A percentile compares a stretch with the other conserved stretches of the same genome.
These are phyloP conservation scores for Acropternis orthonyx DNA, from an alignment of 2,797 vertebrate species.

Conservation along the genomic window DNA sequence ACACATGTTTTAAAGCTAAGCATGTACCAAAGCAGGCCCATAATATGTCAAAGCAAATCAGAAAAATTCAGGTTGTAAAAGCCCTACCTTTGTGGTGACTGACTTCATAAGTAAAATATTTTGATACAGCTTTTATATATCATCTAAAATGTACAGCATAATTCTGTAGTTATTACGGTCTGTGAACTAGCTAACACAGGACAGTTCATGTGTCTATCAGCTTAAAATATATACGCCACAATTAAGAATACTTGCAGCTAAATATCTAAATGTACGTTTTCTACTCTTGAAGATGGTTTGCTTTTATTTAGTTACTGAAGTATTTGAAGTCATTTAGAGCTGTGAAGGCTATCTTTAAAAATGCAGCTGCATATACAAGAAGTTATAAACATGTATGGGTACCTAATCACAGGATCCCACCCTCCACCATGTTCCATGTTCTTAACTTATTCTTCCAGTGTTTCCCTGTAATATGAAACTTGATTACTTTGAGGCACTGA, in stretches of 20 bases:
- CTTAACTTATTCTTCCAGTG: conserved; percentile 19
- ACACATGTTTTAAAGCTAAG: conserved; percentile 2
- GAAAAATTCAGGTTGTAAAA: conserved; percentile 29
- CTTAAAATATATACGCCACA: not conserved
- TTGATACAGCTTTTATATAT: not conserved
- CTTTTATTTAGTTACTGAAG: not conserved
- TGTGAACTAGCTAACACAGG: not conserved
- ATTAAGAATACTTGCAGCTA: not conserved
- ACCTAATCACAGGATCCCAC: not conserved
- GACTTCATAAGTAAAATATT: conserved; percentile 37
- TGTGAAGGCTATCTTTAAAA: conserved; percentile 15
- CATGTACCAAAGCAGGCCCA: not conserved
- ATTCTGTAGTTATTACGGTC: not conserved
- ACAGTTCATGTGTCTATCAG: not conserved
- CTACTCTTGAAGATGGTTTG: not conserved
- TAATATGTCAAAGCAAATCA: not conserved
- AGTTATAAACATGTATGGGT: not conserved
- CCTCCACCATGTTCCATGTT: not conserved
- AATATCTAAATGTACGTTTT: not conserved
- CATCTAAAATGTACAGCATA: not conserved
- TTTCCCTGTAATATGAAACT: conserved; percentile 11
- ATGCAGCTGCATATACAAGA: not conserved
- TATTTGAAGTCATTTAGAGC: not conserved
- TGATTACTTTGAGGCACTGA: conserved; percentile 32
- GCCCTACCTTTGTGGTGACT: not conserved